Conservation (phyloP, 2,888 invertebrate genomes). For the Proisotoma minuta region DNA sequence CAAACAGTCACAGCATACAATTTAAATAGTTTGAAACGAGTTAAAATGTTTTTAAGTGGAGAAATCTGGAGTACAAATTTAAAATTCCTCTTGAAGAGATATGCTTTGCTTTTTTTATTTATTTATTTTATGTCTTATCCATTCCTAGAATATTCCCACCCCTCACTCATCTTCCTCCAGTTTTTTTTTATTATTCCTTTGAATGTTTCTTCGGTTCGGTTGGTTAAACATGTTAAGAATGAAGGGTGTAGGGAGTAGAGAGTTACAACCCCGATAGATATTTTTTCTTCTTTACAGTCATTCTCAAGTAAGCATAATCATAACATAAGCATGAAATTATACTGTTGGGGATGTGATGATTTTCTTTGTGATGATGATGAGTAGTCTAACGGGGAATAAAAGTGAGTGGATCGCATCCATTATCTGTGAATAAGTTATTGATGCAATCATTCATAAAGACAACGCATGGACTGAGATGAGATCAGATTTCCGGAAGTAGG, state of each 20-base stretch:
- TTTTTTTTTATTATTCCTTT: constrained; percentile 1
- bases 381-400: neutral
- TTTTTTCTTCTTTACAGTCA: too few relatives aligned
- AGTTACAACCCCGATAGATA: too few relatives aligned
- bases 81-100: too few relatives aligned
- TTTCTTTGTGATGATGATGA: constrained; percentile 4
- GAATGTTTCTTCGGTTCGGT: neutral
- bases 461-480: too few relatives aligned
- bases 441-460: constrained; percentile 1
- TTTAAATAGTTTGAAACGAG: too few relatives aligned
- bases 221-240: neutral
- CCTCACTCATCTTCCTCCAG: neutral
- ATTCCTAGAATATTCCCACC: constrained; percentile 4
- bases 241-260: neutral
- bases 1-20: too few relatives aligned
- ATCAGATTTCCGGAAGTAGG: too few relatives aligned
- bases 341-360: too few relatives aligned
- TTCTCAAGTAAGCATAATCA: too few relatives aligned
- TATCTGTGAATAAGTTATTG: neutral
- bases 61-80: too few relatives aligned
- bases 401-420: neutral
- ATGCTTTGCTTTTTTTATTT: neutral
- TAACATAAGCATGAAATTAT: too few relatives aligned
- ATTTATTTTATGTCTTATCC: constrained; percentile 1
- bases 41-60: too few relatives aligned